Evolutionary conservation across 2,797 vertebrate species (phyloP), one percentile per base, ranked within the genome.

Genomic region (Columba guinea): DNA sequence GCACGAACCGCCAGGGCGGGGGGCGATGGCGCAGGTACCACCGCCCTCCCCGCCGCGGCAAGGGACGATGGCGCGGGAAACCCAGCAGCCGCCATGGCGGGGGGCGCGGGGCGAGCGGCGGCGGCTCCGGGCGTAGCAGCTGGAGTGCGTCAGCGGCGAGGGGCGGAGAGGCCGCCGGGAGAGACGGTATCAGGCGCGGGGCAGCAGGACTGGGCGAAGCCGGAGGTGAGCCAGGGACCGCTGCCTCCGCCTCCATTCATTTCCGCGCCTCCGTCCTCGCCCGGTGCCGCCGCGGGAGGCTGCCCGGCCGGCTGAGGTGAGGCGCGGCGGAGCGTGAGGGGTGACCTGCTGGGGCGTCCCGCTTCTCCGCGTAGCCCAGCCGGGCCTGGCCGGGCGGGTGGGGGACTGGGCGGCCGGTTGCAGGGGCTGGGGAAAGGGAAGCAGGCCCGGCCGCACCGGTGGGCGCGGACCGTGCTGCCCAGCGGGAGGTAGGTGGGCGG

Each of bases 81-180:
- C 9, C 18, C 14, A 2, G 21, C 6, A 5, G 53, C 80, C 76
- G 68, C 56, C 85, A 95, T 79, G n/a, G 67, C 62, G 21, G n/a
- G 23, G 44, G 30, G 34, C 3, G 30, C 32, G 20, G 34, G 35
- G 44, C 10, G n/a, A 41, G 22, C 59, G 11, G 55, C 65, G 32
- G 56, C 69, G 55, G 35, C 73, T 46, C 41, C 1, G 1, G 30
- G 83, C 77, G 68, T 10, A 88, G 86, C 80, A 68, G 78, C 64
- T 28, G 85, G 81, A 73, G 64, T 74, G 88, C 93, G 95, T 93
- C 95, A 91, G 83, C 60, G 65, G 65, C 65, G 91, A 89, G 70
- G 88, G 95, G 95, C 91, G 95, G 93, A 85, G 85, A 80, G 73
- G 68, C 77, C 70, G 80, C 79, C 34, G 53, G 18, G 64, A 58